Evolutionary conservation across 2,113 vertebrate species (phyloP), one percentile per base, ranked within the genome.

Genomic region (Copsychus sechellarum): DNA sequence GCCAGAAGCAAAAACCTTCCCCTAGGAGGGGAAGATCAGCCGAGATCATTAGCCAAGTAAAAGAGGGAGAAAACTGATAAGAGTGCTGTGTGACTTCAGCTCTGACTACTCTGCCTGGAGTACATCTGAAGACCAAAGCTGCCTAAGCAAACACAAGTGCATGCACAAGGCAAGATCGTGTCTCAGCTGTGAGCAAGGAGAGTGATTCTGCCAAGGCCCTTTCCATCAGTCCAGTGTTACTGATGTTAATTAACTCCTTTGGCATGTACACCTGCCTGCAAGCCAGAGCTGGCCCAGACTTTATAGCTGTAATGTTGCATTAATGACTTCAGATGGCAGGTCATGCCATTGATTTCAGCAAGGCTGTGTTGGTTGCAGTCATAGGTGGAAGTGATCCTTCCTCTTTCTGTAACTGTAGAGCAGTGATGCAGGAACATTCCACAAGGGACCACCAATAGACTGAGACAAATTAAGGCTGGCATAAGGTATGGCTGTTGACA

Each of bases 391-490:
- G 17, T 4, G 48, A 83, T 48, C 34, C 38, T 86, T 81, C 34
- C n/a, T 66, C 42, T 57, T 43, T 73, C 88, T 83, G 51, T 47
- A 90, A 14, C 51, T 1, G 0, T 15, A n/a, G 29, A 74, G 38
- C 23, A 92, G 29, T 1, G 0, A 53, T 28, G 34, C 43, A 76
- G 73, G 29, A 94, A 56, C 69, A 81, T 74, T 47, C 51, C 90
- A 91, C 81, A 71, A 22, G 26, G 57, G 92, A 81, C n/a, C 23
- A 81, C 89, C 61, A 45, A 81, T 51, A 89, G 69, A 60, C 36
- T 76, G 81, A 93, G 81, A 92, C 47, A 95, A 90, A 86, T 94
- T 73, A 88, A 70, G 69, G 50, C 76, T 94, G 88, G 86, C 72
- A 86, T 73, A 88, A 93, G 25, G 18, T 71, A 47, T 40, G 17